Evolutionary conservation across 2,888 invertebrate genomes (phyloP), one percentile per base, ranked within the genome.

Genomic region (Pasiphila rectangulata): DNA sequence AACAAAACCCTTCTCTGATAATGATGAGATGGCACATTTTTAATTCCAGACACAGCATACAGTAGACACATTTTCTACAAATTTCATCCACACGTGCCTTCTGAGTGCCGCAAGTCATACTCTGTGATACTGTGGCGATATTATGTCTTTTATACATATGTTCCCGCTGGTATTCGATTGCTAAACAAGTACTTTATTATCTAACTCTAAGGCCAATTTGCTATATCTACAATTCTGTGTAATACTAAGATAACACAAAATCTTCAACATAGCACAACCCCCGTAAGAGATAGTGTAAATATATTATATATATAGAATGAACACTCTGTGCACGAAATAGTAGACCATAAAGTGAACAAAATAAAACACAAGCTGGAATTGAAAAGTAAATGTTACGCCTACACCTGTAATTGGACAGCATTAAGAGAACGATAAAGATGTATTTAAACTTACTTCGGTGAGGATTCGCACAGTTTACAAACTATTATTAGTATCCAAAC

Each of bases 221-320:
- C 84, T 83, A 80, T 83, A 84, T 84, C 82, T 85, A 83, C 79
- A 83, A 83, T 78, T 81, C 79, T 81, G 84, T 85, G 84, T 83
- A 42, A 41, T 27, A 29, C 37, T 30, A 46, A 24, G 72, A 74
- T 62, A 79, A 84, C 83, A 85, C 83, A 85, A 83, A 83, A 83
- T 68, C 56, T 76, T 72, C 64, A 77, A 77, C 69, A 81, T 72
- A 83, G 82, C 81, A 72, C 64, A 75, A 72, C 72, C 72, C 70
- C 68, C 73, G 74, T 68, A 75, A 71, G 66, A 72, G 58, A 56
- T 47, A 42, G 27, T 6, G 59, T 50, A 54, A 57, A 62, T 64
- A 63, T 57, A 64, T 55, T 61, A 25, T 27, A 58, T 55, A 52
- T 69, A 78, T 72, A 75, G 73, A 75, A 79, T 74, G 67, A 80